Percentiles rank a stretch among this genome's conserved stretches.
Evolutionary conservation across 1,140 invertebrate genomes (phyloP).

Genomic region (Drosophila grimshawi): DNA sequence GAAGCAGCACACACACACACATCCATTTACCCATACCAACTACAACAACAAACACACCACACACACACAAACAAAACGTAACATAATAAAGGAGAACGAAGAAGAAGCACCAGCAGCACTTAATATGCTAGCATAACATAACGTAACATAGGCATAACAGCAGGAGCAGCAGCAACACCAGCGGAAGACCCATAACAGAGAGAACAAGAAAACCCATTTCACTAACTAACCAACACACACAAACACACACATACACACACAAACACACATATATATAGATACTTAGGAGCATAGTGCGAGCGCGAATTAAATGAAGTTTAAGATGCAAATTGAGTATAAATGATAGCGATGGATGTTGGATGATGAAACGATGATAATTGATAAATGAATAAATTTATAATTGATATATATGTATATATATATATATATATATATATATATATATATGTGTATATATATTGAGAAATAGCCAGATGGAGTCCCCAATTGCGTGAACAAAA

Average conservation of each 20-base stretch:
- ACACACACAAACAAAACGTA: slow-evolving; percentile 16
- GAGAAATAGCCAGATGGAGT: slow-evolving; percentile 49
- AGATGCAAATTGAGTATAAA: slow-evolving; percentile 19
- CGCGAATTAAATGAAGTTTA: slow-evolving; percentile 45
- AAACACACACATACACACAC: slow-evolving; percentile 25
- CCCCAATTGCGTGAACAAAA: slow-evolving; percentile 52
- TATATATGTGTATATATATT: neutral
- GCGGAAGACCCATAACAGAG: slow-evolving; percentile 15
- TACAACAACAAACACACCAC: slow-evolving; percentile 1
- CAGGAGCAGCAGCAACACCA: slow-evolving; percentile 2
- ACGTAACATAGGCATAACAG: slow-evolving; percentile 34
- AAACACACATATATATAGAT: slow-evolving; percentile 17
- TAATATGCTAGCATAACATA: slow-evolving; percentile 28
- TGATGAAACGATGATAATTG: slow-evolving; percentile 32
- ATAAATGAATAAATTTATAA: slow-evolving; percentile 25
- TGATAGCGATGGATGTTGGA: slow-evolving; percentile 14
- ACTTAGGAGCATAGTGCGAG: slow-evolving; percentile 56
- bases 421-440: too few relatives aligned
- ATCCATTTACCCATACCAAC: neutral
- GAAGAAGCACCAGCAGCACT: slow-evolving; percentile 35
- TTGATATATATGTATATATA: neutral
- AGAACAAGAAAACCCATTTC: slow-evolving; percentile 21
- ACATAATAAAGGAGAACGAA: slow-evolving; percentile 5
- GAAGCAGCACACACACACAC: slow-evolving; percentile 33
- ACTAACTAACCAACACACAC: slow-evolving; percentile 32